Base-by-base conservation (phyloP, 2,113 vertebrate species). In the Pterocles orientalis region DNA sequence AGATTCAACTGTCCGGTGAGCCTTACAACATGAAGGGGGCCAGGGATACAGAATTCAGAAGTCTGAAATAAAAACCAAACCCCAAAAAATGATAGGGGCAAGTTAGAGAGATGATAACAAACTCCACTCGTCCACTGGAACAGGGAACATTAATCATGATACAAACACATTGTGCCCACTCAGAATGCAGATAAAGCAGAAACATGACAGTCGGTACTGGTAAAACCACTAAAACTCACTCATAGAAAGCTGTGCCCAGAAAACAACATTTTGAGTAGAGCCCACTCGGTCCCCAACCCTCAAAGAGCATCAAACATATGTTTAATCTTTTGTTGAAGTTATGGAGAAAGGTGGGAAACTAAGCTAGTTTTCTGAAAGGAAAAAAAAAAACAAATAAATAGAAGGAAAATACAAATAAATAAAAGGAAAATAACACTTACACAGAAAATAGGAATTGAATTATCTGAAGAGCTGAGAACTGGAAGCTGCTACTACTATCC, bases 1-100 rank as follows among this genome's bases (percentile, higher is more conserved):
- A 69, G 50, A 65, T 73, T 65, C 69, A 83, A 15, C 31, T 8
- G 10, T 15, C 25, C 34, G 43, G 28, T 19, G 66, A 82, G 8
- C 9, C 14, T 72, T 39, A 28, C 2, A 1, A 12, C 0, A 3
- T 18, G 17, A 61, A 48, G 3, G 2, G 51, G 16, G 43, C 7
- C 57, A 85, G 58, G 58, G 73, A 9, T 18, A 61, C 10, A 86
- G 25, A 24, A 54, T 89, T 73, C 77, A 84, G n/a, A 66, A 57
- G 31, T 19, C 21, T 73, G 60, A 94, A 77, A 73, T 21, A 53
- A 86, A 85, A 94, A 86, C 33, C 7, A 66, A 91, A 41, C 18
- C 24, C 10, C 0, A 8, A 11, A 45, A 79, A 77, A 19, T 28
- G 19, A 19, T 7, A 45, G 5, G 4, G 13, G 12, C 4, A 26